A percentile compares a stretch with the other conserved stretches of the same genome.
These are phyloP conservation scores for Aspidiotus rigidus DNA, from an alignment of 2,888 invertebrate species.

Conservation along the genomic window DNA sequence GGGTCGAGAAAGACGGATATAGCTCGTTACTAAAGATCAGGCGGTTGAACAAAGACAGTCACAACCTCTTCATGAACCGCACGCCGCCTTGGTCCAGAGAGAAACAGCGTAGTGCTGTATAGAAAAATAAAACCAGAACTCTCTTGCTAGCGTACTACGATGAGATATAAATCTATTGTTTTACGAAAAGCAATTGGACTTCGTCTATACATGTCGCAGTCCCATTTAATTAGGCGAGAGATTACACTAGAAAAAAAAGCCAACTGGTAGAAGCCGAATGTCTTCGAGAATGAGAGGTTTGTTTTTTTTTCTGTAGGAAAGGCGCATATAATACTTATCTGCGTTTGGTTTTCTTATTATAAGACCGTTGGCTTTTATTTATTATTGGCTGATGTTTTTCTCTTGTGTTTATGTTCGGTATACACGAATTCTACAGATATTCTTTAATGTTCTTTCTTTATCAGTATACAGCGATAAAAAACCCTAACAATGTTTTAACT, in stretches of 20 bases:
- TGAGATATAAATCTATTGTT: slow-evolving; percentile 32
- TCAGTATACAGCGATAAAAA: slow-evolving; percentile 25
- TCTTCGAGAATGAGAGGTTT: slow-evolving; percentile 9
- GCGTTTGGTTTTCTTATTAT: slow-evolving; percentile 18
- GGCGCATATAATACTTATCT: slow-evolving; percentile 12
- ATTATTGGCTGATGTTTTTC: slow-evolving; percentile 26
- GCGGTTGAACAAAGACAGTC: slow-evolving; percentile 10
- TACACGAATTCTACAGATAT: slow-evolving; percentile 32
- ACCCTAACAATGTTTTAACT: slow-evolving; percentile 28
- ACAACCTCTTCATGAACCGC: background rate
- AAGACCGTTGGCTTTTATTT: slow-evolving; percentile 32
- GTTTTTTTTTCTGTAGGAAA: slow-evolving; percentile 6
- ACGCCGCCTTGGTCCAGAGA: background rate
- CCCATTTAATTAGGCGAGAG: slow-evolving; percentile 33
- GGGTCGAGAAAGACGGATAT: background rate
- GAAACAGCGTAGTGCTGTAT: background rate
- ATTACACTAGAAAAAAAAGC: slow-evolving; percentile 23
- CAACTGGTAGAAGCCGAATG: slow-evolving; percentile 22
- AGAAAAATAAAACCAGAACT: slow-evolving; percentile 27
- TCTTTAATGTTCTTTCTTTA: slow-evolving; percentile 32
- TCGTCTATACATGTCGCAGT: slow-evolving; percentile 32
- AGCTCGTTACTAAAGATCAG: background rate
- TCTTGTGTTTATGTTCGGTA: slow-evolving; percentile 31
- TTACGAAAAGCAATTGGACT: slow-evolving; percentile 33
- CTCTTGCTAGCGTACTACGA: slow-evolving; percentile 11